These are phyloP conservation scores for Phalanger gymnotis DNA, from an alignment of 2,797 vertebrate species.

Conservation along the genomic window DNA sequence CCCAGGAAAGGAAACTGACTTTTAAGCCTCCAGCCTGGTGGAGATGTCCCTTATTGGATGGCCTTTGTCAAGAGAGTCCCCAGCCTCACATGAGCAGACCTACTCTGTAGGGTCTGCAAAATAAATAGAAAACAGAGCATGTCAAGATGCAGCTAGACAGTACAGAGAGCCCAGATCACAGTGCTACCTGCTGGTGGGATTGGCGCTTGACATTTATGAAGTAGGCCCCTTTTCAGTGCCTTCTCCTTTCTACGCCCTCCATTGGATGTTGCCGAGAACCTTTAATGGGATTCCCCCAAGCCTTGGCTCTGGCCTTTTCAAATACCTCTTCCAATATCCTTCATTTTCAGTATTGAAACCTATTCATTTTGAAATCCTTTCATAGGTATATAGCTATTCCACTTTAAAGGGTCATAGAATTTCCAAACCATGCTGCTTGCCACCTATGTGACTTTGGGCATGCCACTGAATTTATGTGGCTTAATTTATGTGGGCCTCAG, in stretches of 20 bases:
- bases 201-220: background rate
- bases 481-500: background rate
- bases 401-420: background rate
- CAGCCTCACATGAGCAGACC: background rate
- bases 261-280: no score
- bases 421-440: background rate
- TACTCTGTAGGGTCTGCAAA: background rate
- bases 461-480: background rate
- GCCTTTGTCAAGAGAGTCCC: background rate
- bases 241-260: background rate
- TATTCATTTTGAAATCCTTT: background rate
- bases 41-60: background rate
- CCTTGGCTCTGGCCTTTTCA: background rate
- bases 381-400: background rate
- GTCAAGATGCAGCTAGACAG: background rate
- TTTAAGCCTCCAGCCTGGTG: background rate
- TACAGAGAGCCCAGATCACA: background rate
- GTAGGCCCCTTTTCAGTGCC: background rate
- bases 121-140: background rate
- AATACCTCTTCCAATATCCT: background rate
- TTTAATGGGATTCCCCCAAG: background rate
- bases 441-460: background rate
- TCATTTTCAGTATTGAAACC: background rate
- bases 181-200: background rate
- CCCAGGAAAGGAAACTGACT: background rate